Conservation (phyloP, 1,140 invertebrate species). For the Sminthurides bifidus region DNA sequence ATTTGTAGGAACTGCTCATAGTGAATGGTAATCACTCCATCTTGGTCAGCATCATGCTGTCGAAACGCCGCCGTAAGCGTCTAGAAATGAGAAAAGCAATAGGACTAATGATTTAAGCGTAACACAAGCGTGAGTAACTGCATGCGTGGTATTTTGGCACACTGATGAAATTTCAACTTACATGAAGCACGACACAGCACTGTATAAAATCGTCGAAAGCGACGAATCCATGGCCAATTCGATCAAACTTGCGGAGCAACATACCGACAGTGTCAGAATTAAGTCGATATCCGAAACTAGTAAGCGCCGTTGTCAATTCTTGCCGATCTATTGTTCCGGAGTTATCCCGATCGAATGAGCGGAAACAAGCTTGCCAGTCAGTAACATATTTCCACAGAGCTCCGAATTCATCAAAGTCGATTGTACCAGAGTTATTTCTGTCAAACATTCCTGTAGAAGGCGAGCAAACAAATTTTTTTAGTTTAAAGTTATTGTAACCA, state of each 20-base stretch:
- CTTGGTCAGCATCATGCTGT: constrained; percentile 79
- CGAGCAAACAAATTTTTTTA: not conserved
- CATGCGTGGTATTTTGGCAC: no score
- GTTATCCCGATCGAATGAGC: constrained; percentile 60
- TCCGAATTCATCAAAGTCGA: constrained; percentile 90
- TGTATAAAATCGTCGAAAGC: constrained; percentile 99
- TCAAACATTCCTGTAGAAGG: constrained; percentile 84
- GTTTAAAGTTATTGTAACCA: no score
- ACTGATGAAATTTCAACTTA: no score
- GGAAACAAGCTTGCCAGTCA: constrained; percentile 85
- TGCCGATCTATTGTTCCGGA: constrained; percentile 79
- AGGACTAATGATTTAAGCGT: no score
- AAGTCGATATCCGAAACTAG: constrained; percentile 82
- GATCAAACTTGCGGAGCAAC: constrained; percentile 85
- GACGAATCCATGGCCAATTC: constrained; percentile 76
- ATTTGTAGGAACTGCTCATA: constrained; percentile 95
- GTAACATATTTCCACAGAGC: constrained; percentile 88
- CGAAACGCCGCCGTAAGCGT: constrained; percentile 80
- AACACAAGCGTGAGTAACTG: no score
- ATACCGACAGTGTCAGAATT: constrained; percentile 70
- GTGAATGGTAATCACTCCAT: constrained; percentile 89
- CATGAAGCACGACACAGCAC: constrained; percentile 78
- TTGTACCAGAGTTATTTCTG: constrained; percentile 70
- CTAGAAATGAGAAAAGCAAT: constrained; percentile 49
- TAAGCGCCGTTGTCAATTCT: constrained; percentile 80